These are phyloP conservation scores for Aleiodes alternator DNA, from an alignment of 2,888 invertebrate genomes.

Conservation along the genomic window DNA sequence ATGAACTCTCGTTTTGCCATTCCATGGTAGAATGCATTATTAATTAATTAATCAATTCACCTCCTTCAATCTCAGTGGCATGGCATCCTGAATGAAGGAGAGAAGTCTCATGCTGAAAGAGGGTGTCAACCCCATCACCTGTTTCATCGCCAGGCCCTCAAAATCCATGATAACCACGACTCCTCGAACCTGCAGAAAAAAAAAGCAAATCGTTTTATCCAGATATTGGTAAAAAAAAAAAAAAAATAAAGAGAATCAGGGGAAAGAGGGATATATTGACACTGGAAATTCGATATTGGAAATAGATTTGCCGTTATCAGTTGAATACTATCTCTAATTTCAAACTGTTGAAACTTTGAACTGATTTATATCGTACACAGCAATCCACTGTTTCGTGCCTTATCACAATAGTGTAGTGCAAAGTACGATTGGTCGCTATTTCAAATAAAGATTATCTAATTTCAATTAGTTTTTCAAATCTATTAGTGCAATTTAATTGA, in stretches of 20 bases:
- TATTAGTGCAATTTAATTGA: no score
- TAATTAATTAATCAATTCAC: slow-evolving; percentile 53
- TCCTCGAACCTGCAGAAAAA: slow-evolving; percentile 79
- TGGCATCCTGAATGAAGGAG: slow-evolving; percentile 90
- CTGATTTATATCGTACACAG: slow-evolving; percentile 22
- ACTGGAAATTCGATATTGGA: not conserved
- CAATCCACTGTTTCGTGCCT: slow-evolving; percentile 36
- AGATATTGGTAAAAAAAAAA: not conserved
- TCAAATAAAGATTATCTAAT: slow-evolving; percentile 22
- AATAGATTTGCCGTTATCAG: not conserved
- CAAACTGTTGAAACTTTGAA: slow-evolving; percentile 47
- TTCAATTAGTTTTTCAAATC: not conserved
- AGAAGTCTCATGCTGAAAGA: slow-evolving; percentile 86
- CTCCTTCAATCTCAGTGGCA: slow-evolving; percentile 89
- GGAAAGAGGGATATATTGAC: not conserved
- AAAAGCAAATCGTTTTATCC: not conserved
- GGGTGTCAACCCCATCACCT: slow-evolving; percentile 84
- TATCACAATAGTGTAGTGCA: slow-evolving; percentile 44
- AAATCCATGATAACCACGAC: slow-evolving; percentile 91
- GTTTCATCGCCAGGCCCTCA: slow-evolving; percentile 85
- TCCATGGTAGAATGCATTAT: no score
- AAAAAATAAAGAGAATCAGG: not conserved
- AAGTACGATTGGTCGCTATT: slow-evolving; percentile 49
- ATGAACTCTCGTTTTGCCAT: no score
- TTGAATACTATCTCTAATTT: slow-evolving; percentile 3